phyloP scores from a whole-genome alignment of 2,888 invertebrate species.

The Brachynemurus nebulosus region DNA sequence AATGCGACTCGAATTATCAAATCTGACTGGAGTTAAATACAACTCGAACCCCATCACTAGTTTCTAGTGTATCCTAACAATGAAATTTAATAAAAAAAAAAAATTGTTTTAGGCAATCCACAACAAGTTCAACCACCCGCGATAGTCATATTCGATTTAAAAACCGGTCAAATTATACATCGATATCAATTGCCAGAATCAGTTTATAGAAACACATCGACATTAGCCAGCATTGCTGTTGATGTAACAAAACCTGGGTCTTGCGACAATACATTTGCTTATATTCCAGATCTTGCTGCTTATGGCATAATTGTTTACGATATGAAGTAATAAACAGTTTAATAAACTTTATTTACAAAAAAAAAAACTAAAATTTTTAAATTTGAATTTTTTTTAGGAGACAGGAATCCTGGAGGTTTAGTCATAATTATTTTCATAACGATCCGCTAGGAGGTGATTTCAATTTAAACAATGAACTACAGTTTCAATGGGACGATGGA shows the following conservation, averaged over 20 bases:
- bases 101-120: constrained; percentile 30
- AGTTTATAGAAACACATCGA: constrained; percentile 33
- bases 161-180: constrained; percentile 43
- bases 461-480: constrained; percentile 46
- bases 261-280: constrained; percentile 54
- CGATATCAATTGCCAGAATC: constrained; percentile 39
- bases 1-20: no score
- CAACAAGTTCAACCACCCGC: constrained; percentile 42
- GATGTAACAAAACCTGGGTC: constrained; percentile 40
- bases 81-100: not conserved
- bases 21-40: no score
- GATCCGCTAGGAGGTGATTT: constrained; percentile 56
- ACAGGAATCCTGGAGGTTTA: constrained; percentile 21
- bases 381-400: constrained; percentile 3
- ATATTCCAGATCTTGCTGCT: constrained; percentile 51
- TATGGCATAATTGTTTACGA: constrained; percentile 43
- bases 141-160: constrained; percentile 51
- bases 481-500: constrained; percentile 70
- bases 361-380: not conserved
- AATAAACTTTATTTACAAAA: not conserved
- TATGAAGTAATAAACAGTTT: constrained; percentile 14
- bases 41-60: no score
- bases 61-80: no score
- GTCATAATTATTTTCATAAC: constrained; percentile 60
- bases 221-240: constrained; percentile 52